Base-by-base conservation (phyloP, 2,888 invertebrate genomes). In the Torymus auratus region DNA sequence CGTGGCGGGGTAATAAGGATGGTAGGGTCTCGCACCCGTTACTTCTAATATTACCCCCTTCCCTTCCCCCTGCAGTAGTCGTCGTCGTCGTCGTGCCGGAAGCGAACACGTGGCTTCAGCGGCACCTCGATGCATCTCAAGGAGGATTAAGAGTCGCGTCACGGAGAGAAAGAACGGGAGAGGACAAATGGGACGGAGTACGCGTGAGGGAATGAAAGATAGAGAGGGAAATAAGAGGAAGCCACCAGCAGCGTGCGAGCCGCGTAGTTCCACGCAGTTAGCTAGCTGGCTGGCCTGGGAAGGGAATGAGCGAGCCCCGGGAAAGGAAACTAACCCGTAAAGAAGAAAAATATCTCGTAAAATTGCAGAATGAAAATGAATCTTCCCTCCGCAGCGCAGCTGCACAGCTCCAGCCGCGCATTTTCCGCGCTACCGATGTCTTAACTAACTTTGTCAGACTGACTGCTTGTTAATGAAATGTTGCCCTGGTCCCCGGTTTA, bases 1-100 rank as follows among this genome's bases (percentile, higher is more conserved):
- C 85, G 86, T 83, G 84, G 85, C 84, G 50, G 78, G 74, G 85
- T 87, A 88, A 88, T 88, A 88, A 87, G 86, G 84, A 86, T 83
- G 84, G 83, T 80, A 82, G 80, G 84, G 84, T 84, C 41, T 41
- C 85, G 84, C 87, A 85, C 83, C 87, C 86, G 87, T 87, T 87
- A 88, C 87, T 88, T 86, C 86, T 86, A 86, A 86, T 87, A 88
- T 86, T 84, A 84, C 84, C 70, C 78, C 76, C 14, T 28, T 50
- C 52, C 53, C 65, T 15, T 20, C 60, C 17, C 55, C 41, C 55
- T 17, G 17, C 11, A 28, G 70, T 53, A 56, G 17, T 72, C 75
- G 69, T 74, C 76, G 75, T 81, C 55, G 65, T 67, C 60, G 67
- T 41, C 41, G 41, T 7, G 17, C 55, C 60, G 60, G 62, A 75